Base-by-base conservation (phyloP, 2,113 vertebrate species). In the Tapirus terrestris region DNA sequence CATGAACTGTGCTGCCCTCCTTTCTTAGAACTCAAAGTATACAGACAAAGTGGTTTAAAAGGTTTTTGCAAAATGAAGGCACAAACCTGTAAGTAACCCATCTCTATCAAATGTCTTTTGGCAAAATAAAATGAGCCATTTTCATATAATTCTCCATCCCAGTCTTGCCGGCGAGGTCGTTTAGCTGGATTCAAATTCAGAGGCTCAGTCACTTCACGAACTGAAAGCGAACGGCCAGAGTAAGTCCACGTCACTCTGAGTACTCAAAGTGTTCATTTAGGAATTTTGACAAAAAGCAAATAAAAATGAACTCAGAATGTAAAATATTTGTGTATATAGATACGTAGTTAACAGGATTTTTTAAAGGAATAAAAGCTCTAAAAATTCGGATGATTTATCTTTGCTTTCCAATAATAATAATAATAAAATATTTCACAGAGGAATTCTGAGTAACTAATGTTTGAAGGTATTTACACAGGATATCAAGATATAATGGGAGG, bases 121-220 rank as follows among this genome's bases (percentile, higher is more conserved):
- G 99, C 98, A 96, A 99, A 99, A 98, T 99, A 99, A 97, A 99
- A 99, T 0, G 99, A 99, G 5, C 99, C 99, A 73, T 99, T 99
- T 98, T 99, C 99, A 97, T 99, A 99, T 7, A 99, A 99, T 89
- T 99, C 99, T 27, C 99, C 99, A 1, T 98, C 98, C 99, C 99
- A 99, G 97, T 99, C 99, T 96, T 99, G 99, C 23, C 99, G 98
- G 8, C 99, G 99, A 3, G 99, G 99, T 0, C 99, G 98, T 2
- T 98, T 98, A 25, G 97, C 84, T 9, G 99, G 99, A 98, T 99
- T 97, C 97, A 99, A 96, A 75, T 99, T 99, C 67, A 99, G 75
- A 0, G 99, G 98, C 23, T 95, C 73, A 13, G 99, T 99, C 21
- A 97, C 98, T 92, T 99, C 97, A 1, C 95, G 98, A 97, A 73